Conservation (phyloP, 2,797 vertebrate species). For the Lophotriccus pileatus region DNA sequence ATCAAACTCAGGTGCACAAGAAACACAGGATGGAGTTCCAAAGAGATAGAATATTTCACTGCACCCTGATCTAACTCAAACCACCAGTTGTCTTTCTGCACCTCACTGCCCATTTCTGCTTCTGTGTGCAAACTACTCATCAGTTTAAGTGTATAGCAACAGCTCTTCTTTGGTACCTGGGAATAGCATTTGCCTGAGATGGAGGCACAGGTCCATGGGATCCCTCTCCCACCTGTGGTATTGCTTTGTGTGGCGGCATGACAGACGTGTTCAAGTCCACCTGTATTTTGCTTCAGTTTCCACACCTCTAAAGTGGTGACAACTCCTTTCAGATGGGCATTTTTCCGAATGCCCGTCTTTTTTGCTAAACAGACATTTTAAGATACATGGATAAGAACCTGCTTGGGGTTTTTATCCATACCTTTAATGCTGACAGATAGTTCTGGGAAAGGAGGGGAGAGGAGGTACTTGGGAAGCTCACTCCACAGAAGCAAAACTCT, state of each 20-base stretch:
- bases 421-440: neutral
- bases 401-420: neutral
- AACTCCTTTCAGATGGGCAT: neutral
- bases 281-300: neutral
- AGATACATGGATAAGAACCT: neutral
- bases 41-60: neutral
- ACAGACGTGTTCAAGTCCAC: neutral
- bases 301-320: neutral
- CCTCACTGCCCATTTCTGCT: neutral
- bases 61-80: neutral
- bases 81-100: neutral
- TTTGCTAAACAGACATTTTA: neutral
- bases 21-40: neutral
- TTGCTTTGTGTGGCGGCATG: neutral
- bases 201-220: neutral
- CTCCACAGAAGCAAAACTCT: neutral
- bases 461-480: neutral
- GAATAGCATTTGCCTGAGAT: neutral
- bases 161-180: neutral
- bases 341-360: neutral
- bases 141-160: neutral
- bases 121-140: neutral
- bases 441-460: neutral
- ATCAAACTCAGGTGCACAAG: neutral
- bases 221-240: neutral